Percentiles rank a stretch among this genome's conserved stretches.
These are phyloP conservation scores for Conus betulinus DNA, from an alignment of 1,140 invertebrate species.

Conservation along the genomic window DNA sequence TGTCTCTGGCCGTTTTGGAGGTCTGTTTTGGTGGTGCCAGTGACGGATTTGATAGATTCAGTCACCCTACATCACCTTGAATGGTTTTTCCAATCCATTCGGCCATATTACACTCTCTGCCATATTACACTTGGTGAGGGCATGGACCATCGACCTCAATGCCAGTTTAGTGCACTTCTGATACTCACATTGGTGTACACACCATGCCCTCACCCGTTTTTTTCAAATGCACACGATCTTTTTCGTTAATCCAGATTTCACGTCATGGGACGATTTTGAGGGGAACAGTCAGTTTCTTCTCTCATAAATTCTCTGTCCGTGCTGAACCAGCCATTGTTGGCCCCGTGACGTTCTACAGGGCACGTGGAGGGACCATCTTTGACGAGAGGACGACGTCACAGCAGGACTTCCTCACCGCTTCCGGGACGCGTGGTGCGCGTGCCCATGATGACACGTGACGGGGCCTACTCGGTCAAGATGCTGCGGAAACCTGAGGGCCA, in stretches of 20 bases:
- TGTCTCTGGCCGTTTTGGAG: too few species aligned
- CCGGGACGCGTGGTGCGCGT: background rate
- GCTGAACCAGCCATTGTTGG: too few species aligned
- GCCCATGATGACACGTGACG: slow-evolving; percentile 28
- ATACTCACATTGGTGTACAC: background rate
- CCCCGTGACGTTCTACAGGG: background rate
- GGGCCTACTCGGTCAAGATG: background rate
- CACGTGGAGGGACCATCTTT: slow-evolving; percentile 19
- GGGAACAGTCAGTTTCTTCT: background rate
- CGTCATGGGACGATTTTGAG: slow-evolving; percentile 10
- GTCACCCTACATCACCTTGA: too few species aligned
- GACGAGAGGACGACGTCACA: background rate
- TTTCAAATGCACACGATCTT: background rate
- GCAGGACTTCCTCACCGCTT: background rate
- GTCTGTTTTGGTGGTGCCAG: too few species aligned
- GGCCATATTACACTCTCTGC: too few species aligned
- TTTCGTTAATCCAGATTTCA: background rate
- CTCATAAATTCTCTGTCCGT: too few species aligned
- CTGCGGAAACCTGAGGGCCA: background rate
- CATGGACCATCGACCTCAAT: too few species aligned
- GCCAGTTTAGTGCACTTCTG: too few species aligned
- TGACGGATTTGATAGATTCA: too few species aligned
- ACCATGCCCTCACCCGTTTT: background rate
- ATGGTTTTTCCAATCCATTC: too few species aligned
- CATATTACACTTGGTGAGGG: too few species aligned